Evolutionary conservation across 1,140 invertebrate species (phyloP), one percentile per base, ranked within the genome.

Genomic region (Drosophila eugracilis): DNA sequence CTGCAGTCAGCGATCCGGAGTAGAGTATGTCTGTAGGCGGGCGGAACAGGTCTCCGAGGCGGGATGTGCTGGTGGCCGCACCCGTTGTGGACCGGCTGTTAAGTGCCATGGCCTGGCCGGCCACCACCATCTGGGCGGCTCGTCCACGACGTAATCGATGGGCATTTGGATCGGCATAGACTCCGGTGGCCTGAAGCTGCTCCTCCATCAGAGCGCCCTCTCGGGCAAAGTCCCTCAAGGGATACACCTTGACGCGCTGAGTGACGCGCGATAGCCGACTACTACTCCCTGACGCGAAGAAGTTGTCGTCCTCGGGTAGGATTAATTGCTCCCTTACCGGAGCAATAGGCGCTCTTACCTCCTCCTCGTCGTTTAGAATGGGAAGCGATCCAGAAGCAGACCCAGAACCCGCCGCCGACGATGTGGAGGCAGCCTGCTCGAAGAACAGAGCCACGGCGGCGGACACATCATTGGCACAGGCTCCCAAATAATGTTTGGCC

Each of bases 11-110:
- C 22, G 94, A 93, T 17, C 96, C 96, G 59, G 94, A 92, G 84
- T 93, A 95, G 21, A 95, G 93, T 22, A 97, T 92, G 81, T 96
- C 95, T 55, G 95, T 93, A 1, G 96, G 96, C 30, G 96, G 96
- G 67, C 95, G 92, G 83, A 96, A 97, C 6, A 97, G 91, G 85
- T 96, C 95, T 91, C 96, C 95, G 28, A 97, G 90, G 47, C 95
- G 94, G 77, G 80, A 84, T 42, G 80, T 74, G 26, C 67, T 41
- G 45, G 53, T 84, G 22, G 53, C 45, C 7, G 57, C 36, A 49
- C 39, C 65, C 37, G 48, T 47, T 4, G 60, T 32, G 14, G 66
- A 39, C 17, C 85, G 74, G 12, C 42, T 63, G 22, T 75, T 77
- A 5, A 75, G 37, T 4, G 69, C 41, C 7, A 81, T 50, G 4